These are phyloP conservation scores for Norana najaformis DNA, from an alignment of 2,888 invertebrate species.

Conservation along the genomic window DNA sequence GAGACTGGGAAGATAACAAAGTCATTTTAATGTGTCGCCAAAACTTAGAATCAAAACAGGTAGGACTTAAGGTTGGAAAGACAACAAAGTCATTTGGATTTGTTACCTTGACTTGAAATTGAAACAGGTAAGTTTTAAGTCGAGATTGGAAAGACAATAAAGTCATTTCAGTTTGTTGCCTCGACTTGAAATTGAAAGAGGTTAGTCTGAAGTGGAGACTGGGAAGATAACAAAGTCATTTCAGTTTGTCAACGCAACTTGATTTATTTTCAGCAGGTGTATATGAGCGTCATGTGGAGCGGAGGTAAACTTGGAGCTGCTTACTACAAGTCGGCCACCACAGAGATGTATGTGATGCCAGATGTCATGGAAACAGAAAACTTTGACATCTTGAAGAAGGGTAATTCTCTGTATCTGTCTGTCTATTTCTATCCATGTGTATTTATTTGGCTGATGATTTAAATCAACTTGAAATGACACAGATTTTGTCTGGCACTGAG, in stretches of 20 bases:
- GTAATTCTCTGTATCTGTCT: conserved; percentile 46
- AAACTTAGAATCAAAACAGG: neutral
- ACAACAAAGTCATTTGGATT: neutral
- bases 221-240: neutral
- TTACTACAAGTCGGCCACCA: conserved; percentile 72
- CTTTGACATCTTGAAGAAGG: conserved; percentile 67
- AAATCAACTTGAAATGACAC: neutral
- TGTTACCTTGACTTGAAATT: neutral
- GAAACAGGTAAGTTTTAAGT: too few species aligned
- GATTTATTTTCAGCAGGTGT: conserved; percentile 24
- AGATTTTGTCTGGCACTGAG: too few species aligned
- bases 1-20: neutral
- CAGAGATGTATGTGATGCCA: conserved; percentile 72
- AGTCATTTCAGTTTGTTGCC: neutral
- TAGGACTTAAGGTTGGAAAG: neutral
- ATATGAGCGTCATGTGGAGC: conserved; percentile 41
- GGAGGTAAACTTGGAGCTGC: conserved; percentile 75
- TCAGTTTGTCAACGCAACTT: neutral
- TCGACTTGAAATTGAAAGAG: neutral
- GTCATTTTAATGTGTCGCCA: neutral
- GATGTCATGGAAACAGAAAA: conserved; percentile 73
- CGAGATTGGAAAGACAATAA: too few species aligned
- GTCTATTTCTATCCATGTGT: neutral
- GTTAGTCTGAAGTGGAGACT: neutral
- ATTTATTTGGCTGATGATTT: neutral